Conservation (phyloP, 2,888 invertebrate species). For the Hydrotaea cyrtoneurina region DNA sequence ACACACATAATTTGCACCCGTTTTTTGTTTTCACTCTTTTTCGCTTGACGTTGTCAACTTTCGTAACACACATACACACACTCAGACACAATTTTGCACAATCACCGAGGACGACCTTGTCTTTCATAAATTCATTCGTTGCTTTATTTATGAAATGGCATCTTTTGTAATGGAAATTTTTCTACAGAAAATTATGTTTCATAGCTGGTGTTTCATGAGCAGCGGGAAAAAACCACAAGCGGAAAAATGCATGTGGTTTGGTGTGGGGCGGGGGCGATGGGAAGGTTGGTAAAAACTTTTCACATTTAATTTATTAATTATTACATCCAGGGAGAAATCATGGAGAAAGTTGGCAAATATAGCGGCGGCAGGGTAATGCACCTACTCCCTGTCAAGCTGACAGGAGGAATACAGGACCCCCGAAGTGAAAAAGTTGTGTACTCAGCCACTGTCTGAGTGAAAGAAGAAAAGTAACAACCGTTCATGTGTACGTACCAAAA, state of each 20-base stretch:
- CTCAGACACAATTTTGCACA: too few relatives aligned
- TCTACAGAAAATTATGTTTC: neutral
- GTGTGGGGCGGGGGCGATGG: neutral
- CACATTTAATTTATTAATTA: slow-evolving; percentile 30
- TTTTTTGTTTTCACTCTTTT: neutral
- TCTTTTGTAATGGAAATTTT: slow-evolving; percentile 9
- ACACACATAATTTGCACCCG: neutral
- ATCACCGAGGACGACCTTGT: slow-evolving; percentile 3
- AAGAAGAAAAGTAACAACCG: neutral
- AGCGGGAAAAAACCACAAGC: neutral
- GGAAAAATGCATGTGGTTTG: neutral
- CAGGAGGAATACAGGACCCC: too few relatives aligned
- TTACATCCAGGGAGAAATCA: neutral
- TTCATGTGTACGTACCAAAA: too few relatives aligned
- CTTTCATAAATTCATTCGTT: neutral
- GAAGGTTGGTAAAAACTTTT: neutral
- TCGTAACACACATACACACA: neutral
- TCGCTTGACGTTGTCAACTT: slow-evolving; percentile 5
- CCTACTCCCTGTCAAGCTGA: neutral
- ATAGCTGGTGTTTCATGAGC: neutral
- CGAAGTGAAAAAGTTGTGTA: too few relatives aligned
- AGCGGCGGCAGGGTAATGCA: neutral
- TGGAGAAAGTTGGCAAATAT: neutral
- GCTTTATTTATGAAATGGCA: neutral
- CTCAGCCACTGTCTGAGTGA: neutral